phyloP scores from a whole-genome alignment of 2,113 vertebrate species.

The Odontesthes bonariensis region DNA sequence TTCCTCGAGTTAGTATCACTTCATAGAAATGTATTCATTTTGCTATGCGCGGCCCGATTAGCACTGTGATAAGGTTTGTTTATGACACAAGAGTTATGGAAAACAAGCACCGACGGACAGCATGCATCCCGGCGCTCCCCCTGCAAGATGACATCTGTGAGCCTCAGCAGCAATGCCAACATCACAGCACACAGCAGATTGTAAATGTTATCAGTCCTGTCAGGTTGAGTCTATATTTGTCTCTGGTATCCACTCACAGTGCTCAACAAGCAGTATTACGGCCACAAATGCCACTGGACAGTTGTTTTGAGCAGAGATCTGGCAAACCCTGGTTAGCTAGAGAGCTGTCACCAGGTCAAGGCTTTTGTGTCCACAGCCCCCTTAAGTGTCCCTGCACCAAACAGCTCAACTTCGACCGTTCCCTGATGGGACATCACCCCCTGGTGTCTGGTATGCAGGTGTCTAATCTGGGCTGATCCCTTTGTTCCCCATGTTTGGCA shows the following conservation, averaged over 20 bases:
- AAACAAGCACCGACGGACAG: slow-evolving; percentile 33
- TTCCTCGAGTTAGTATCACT: slow-evolving; percentile 26
- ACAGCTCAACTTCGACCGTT: slow-evolving; percentile 26
- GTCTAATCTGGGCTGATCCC: slow-evolving; percentile 75
- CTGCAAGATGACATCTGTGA: slow-evolving; percentile 77
- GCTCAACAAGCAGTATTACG: slow-evolving; percentile 54
- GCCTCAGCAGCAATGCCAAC: slow-evolving; percentile 65
- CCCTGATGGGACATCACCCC: slow-evolving; percentile 75
- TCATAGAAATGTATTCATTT: slow-evolving; percentile 29
- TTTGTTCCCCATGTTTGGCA: slow-evolving; percentile 81
- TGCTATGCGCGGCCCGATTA: slow-evolving; percentile 40
- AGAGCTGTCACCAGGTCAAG: slow-evolving; percentile 41
- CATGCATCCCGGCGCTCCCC: slow-evolving; percentile 56
- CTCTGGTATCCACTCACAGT: slow-evolving; percentile 55
- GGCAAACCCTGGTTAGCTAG: slow-evolving; percentile 48
- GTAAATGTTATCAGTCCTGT: slow-evolving; percentile 77
- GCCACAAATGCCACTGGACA: slow-evolving; percentile 37
- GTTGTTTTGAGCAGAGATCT: slow-evolving; percentile 51
- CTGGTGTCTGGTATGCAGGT: slow-evolving; percentile 81
- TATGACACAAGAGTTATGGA: slow-evolving; percentile 53
- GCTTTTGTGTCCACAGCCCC: slow-evolving; percentile 24
- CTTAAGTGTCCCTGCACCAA: slow-evolving; percentile 27
- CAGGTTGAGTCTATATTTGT: slow-evolving; percentile 77
- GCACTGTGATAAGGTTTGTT: slow-evolving; percentile 11
- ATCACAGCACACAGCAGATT: slow-evolving; percentile 78